phyloP scores from a whole-genome alignment of 2,113 vertebrate species.

The Formicarius rufipectus region DNA sequence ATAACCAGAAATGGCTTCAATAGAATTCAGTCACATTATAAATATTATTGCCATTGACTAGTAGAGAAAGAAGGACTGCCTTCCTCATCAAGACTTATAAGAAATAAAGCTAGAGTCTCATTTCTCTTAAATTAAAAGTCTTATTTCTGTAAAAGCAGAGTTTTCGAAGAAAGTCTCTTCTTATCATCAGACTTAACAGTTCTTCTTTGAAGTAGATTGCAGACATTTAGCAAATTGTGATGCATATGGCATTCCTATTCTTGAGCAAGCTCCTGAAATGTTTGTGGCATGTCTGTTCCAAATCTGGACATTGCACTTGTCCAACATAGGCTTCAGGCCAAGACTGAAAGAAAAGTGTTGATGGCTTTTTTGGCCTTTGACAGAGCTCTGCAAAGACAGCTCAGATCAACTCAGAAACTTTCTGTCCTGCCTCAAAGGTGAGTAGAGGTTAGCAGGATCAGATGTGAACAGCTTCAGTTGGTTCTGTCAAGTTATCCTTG shows the following conservation, averaged over 20 bases:
- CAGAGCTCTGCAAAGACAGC: neutral
- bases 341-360: neutral
- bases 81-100: neutral
- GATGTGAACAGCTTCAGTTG: neutral
- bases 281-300: neutral
- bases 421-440: neutral
- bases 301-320: neutral
- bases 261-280: neutral
- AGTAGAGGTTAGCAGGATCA: neutral
- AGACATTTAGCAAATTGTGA: neutral
- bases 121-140: neutral
- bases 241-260: neutral
- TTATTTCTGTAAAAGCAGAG: neutral
- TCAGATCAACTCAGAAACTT: conserved; percentile 7
- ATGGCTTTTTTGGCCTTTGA: neutral
- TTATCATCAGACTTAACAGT: neutral
- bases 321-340: neutral
- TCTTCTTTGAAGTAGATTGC: neutral
- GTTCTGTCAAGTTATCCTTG: neutral
- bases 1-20: neutral
- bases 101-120: neutral
- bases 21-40: accelerated
- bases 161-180: neutral
- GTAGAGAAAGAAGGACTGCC: neutral
- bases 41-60: neutral